Percentiles rank a stretch among this genome's conserved stretches.
Evolutionary conservation across 2,888 invertebrate species (phyloP).

Genomic region (Mongoloraphidia duomilia): DNA sequence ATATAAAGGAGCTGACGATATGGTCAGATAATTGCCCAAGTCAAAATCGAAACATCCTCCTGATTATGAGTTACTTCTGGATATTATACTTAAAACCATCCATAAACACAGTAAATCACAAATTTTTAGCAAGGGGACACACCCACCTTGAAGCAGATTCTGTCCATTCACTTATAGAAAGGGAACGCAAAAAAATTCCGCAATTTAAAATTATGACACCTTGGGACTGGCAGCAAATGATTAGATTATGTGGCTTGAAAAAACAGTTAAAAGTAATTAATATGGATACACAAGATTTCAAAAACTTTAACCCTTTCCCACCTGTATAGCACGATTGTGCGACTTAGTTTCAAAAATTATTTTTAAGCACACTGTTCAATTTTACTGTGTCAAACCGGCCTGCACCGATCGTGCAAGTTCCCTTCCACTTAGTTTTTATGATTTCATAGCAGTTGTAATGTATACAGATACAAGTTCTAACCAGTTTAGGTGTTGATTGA

Average conservation of each 20-base stretch:
- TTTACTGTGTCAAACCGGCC: no score
- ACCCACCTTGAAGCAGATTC: conserved; percentile 14
- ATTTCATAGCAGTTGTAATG: no score
- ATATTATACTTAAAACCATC: conserved; percentile 1
- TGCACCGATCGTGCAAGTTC: no score
- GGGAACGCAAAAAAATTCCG: conserved; percentile 7
- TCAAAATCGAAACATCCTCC: conserved; percentile 7
- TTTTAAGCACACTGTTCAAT: no score
- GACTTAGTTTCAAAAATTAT: no score
- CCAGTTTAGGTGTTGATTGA: no score
- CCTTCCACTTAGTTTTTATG: no score
- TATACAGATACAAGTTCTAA: no score
- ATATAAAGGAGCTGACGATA: conserved; percentile 3
- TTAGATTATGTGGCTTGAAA: conserved; percentile 1
- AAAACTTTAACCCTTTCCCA: not conserved
- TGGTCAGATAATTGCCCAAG: conserved; percentile 11
- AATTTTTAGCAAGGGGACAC: conserved; percentile 15
- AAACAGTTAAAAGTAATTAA: not conserved
- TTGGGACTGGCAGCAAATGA: conserved; percentile 16
- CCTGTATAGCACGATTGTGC: no score
- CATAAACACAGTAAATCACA: conserved; percentile 13
- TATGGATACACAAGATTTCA: conserved; percentile 2
- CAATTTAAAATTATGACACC: conserved; percentile 14
- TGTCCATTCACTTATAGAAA: conserved; percentile 10
- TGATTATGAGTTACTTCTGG: conserved; percentile 7